Conservation (phyloP, 2,888 invertebrate genomes). For the Chaetogeoica ovagalla region DNA sequence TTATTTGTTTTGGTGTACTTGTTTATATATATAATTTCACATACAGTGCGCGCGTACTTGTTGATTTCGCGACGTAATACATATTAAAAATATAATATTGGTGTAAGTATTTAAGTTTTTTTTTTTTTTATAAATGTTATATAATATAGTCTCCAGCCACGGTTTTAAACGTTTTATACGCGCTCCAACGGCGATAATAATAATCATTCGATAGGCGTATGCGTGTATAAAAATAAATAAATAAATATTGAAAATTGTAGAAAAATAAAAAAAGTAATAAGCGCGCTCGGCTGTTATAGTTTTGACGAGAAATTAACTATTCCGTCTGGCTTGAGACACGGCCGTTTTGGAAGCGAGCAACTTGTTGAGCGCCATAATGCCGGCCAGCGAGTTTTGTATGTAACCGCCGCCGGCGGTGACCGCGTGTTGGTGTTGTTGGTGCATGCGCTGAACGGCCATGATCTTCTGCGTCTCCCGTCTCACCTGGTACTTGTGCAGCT, state of each 20-base stretch:
- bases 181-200: background rate
- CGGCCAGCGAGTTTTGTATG: slow-evolving; percentile 47
- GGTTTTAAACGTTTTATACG: background rate
- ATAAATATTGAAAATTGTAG: background rate
- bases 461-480: slow-evolving; percentile 67
- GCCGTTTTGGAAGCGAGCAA: slow-evolving; percentile 40
- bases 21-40: too few relatives aligned
- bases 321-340: slow-evolving; percentile 17
- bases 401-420: slow-evolving; percentile 40
- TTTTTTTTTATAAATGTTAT: background rate
- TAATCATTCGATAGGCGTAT: background rate
- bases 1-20: too few relatives aligned
- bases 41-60: too few relatives aligned
- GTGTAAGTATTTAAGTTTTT: too few relatives aligned
- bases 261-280: background rate
- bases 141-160: background rate
- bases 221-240: background rate
- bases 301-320: slow-evolving; percentile 29
- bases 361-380: slow-evolving; percentile 48
- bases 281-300: background rate
- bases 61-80: background rate
- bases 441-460: slow-evolving; percentile 56
- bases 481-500: slow-evolving; percentile 76
- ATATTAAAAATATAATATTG: too few relatives aligned
- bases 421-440: slow-evolving; percentile 57